Conservation (phyloP, 2,797 vertebrate genomes). For the Sardinella longiceps region DNA sequence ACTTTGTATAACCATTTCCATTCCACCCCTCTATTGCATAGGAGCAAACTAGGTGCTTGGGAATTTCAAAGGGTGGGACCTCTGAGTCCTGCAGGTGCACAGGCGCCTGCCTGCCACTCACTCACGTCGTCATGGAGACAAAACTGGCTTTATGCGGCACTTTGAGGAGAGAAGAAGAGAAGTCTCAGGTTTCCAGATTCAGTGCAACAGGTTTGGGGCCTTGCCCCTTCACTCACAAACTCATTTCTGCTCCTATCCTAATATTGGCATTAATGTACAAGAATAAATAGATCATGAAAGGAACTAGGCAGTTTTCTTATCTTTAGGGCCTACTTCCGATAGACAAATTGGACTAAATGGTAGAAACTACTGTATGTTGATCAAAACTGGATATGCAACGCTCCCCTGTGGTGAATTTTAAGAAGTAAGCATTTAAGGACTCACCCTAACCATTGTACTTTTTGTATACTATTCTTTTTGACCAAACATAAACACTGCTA, state of each 20-base stretch:
- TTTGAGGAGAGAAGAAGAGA: constrained; percentile 27
- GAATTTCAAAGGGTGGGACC: constrained; percentile 10
- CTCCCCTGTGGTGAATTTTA: background rate
- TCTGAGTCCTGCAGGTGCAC: constrained; percentile 30
- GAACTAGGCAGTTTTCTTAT: background rate
- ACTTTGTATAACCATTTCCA: background rate
- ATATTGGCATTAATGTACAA: background rate
- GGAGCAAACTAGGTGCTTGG: background rate
- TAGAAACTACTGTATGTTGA: background rate
- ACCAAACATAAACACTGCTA: background rate
- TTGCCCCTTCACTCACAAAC: background rate
- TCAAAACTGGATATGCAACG: background rate
- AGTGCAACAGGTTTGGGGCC: constrained; percentile 37
- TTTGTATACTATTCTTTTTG: too few relatives aligned
- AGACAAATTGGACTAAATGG: background rate
- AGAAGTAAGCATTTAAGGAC: background rate
- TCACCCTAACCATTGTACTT: background rate
- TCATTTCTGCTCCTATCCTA: background rate
- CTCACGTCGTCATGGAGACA: constrained; percentile 44
- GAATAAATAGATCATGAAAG: background rate
- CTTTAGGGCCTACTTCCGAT: background rate
- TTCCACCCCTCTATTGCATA: background rate
- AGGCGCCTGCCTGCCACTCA: constrained; percentile 41
- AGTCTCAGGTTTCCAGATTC: constrained; percentile 52
- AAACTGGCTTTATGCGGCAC: constrained; percentile 37